Base-by-base conservation (phyloP, 2,797 vertebrate genomes). In the Zenarchopterus dispar region DNA sequence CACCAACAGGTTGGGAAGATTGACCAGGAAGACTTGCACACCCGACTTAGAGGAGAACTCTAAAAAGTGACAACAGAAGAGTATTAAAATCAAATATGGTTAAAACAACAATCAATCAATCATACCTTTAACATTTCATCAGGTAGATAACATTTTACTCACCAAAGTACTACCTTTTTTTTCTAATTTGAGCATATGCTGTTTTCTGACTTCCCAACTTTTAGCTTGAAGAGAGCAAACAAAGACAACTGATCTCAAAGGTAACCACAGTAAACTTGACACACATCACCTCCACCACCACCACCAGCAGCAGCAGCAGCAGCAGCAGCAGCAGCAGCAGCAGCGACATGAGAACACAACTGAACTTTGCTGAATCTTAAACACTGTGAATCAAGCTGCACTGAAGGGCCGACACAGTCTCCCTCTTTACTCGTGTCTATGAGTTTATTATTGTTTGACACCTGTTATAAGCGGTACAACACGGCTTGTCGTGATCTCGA, bases 21-120 rank as follows among this genome's bases (percentile, higher is more conserved):
- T 0, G 94, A 99, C 83, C 97, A 98, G 83, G 96, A 98, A n/a
- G 93, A 93, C 65, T 85, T 99, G 68, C 93, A 96, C 10, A 94
- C 92, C 13, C 93, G 93, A 16, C 92, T 97, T 8, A 94, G 95
- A 76, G 94, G 93, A 0, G 97, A 98, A 78, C 94, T 98, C 2
- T 99, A 75, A 90, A 3, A 22, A 45, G 9, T 8, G 39, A 90
- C 22, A 28, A 26, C 19, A 18, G 4, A 13, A 39, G 2, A 15
- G 13, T 3, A 15, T 39, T 39, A 13, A 39, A 39, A 39, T 39
- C 36, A 22, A 18, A 22, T 8, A 33, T 10, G 53, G 21, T 39
- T 1, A 11, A 59, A 59, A 28, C 28, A 28, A 28, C 28, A 28
- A 28, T 28, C 28, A 28, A 28, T 24, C 42, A 61, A 15, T 63